Conservation (phyloP, 1,140 invertebrate species). For the Antheraea mylitta region DNA sequence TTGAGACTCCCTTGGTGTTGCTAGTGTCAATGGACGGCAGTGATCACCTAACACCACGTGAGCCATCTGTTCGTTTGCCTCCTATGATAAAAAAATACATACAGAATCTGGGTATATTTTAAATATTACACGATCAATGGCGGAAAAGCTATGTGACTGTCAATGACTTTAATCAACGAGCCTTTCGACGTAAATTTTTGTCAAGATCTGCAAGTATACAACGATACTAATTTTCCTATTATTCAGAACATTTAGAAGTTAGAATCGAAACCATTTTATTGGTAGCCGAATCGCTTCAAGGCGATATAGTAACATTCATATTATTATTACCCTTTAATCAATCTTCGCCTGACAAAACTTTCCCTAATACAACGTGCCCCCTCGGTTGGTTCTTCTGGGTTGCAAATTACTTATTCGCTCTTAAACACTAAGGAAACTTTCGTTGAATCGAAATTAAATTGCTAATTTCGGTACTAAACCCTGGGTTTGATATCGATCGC, state of each 20-base stretch:
- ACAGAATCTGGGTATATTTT: no score
- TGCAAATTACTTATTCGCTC: slow-evolving; percentile 41
- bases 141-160: no score
- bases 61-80: no score
- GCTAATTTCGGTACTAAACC: slow-evolving; percentile 45
- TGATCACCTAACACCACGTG: no score
- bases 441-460: slow-evolving; percentile 46
- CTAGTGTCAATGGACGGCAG: no score
- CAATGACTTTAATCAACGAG: no score
- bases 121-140: no score
- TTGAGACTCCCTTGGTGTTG: no score
- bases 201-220: not conserved
- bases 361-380: slow-evolving; percentile 28
- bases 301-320: not conserved
- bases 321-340: slow-evolving; percentile 25
- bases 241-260: not conserved
- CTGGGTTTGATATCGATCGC: slow-evolving; percentile 34
- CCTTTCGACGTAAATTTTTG: no score
- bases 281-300: not conserved
- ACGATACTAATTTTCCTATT: not conserved
- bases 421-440: slow-evolving; percentile 40
- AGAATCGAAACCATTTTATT: not conserved
- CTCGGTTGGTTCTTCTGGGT: slow-evolving; percentile 29
- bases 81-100: no score
- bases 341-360: slow-evolving; percentile 40